Percentiles rank a stretch among this genome's conserved stretches.
These are phyloP conservation scores for Siniperca scherzeri DNA, from an alignment of 2,797 vertebrate genomes.

Conservation along the genomic window DNA sequence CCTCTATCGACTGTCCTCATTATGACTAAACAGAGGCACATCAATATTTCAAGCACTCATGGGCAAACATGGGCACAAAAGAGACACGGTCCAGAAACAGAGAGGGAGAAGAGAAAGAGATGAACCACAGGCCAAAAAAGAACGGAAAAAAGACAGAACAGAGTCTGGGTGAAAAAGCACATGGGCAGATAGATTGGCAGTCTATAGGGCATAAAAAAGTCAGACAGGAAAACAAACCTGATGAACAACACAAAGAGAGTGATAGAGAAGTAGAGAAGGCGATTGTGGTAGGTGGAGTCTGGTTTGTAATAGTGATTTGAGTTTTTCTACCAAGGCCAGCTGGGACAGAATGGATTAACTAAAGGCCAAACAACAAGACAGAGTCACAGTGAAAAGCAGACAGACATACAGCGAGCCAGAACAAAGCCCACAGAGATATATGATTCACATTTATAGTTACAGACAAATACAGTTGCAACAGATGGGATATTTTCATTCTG, in stretches of 20 bases:
- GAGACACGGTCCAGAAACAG: conserved; percentile 40
- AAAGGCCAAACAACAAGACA: conserved; percentile 21
- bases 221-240: conserved; percentile 22
- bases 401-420: conserved; percentile 9
- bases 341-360: conserved; percentile 46
- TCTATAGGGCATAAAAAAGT: neutral
- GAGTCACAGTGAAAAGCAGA: neutral
- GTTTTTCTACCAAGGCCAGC: conserved; percentile 39
- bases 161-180: neutral
- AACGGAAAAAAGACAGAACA: neutral
- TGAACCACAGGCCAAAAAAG: conserved; percentile 20
- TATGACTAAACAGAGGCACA: conserved; percentile 53
- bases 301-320: conserved; percentile 28
- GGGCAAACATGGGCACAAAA: conserved; percentile 53
- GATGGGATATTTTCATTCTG: conserved; percentile 20
- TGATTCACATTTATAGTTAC: conserved; percentile 23
- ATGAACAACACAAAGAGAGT: neutral
- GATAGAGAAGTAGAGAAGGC: conserved; percentile 1
- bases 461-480: conserved; percentile 36
- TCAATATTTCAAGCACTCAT: conserved; percentile 71
- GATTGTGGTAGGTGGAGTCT: conserved; percentile 5
- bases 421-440: conserved; percentile 11
- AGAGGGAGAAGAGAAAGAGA: conserved; percentile 15
- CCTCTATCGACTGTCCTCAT: conserved; percentile 58
- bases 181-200: conserved; percentile 3